Conservation (phyloP, 2,113 vertebrate genomes). For the Lutjanus erythropterus region DNA sequence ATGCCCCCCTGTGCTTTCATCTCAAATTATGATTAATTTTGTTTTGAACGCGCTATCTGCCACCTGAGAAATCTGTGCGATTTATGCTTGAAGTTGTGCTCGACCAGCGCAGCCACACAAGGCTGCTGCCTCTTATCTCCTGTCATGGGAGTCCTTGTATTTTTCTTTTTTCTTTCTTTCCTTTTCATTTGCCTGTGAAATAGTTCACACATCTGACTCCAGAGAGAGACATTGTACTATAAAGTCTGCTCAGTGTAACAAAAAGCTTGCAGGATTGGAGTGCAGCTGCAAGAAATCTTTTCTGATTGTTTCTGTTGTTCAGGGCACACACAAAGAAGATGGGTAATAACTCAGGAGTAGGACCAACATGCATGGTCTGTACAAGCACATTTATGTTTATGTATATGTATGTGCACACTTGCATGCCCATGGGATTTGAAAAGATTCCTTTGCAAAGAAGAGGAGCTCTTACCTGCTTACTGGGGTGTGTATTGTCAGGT, state of each 20-base stretch:
- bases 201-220: conserved; percentile 52
- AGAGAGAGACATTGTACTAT: conserved; percentile 36
- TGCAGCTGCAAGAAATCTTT: conserved; percentile 26
- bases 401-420: background rate
- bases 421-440: background rate
- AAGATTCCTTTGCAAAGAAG: background rate
- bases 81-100: conserved; percentile 62
- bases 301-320: conserved; percentile 6
- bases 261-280: conserved; percentile 5
- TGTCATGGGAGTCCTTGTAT: conserved; percentile 60
- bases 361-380: background rate
- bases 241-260: conserved; percentile 20
- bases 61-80: conserved; percentile 72
- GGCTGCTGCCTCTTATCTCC: conserved; percentile 54
- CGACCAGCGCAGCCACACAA: conserved; percentile 41
- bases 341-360: background rate
- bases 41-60: conserved; percentile 63
- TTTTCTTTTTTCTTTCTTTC: conserved; percentile 29
- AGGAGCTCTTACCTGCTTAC: background rate
- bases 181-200: conserved; percentile 51
- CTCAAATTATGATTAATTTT: conserved; percentile 69
- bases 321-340: background rate
- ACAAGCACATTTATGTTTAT: background rate
- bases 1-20: conserved; percentile 51
- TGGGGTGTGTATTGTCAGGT: conserved; percentile 11